phyloP scores from a whole-genome alignment of 2,113 vertebrate genomes.

The Phaethon lepturus region DNA sequence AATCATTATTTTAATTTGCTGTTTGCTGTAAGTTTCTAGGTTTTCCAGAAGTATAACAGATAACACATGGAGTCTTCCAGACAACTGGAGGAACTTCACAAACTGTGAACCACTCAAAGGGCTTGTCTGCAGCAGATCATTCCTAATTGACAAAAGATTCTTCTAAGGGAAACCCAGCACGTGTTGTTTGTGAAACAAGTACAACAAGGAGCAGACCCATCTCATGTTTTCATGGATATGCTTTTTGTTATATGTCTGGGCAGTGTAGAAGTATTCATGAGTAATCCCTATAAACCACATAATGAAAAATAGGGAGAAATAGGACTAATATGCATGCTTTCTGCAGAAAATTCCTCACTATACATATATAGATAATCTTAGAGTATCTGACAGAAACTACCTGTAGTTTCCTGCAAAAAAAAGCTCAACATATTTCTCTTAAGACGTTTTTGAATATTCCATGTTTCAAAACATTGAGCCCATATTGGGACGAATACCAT shows the following conservation, averaged over 20 bases:
- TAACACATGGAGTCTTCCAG: not conserved
- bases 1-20: not conserved
- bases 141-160: conserved; percentile 26
- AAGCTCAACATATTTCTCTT: not conserved
- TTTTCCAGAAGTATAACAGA: not conserved
- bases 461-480: not conserved
- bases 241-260: conserved; percentile 3
- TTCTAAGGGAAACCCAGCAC: not conserved
- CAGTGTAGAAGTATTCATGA: not conserved
- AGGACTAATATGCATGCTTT: not conserved
- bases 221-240: not conserved
- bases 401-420: not conserved
- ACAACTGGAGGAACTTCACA: not conserved
- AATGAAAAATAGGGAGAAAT: not conserved
- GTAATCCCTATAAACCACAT: not conserved
- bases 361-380: not conserved
- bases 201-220: not conserved
- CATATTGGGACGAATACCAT: too few species aligned
- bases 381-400: not conserved
- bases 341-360: not conserved
- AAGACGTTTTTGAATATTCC: not conserved
- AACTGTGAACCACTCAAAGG: not conserved
- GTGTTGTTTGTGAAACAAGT: not conserved
- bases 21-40: not conserved
- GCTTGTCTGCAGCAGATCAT: not conserved